phyloP scores from a whole-genome alignment of 2,113 vertebrate species.

The Percopsis transmontana region DNA sequence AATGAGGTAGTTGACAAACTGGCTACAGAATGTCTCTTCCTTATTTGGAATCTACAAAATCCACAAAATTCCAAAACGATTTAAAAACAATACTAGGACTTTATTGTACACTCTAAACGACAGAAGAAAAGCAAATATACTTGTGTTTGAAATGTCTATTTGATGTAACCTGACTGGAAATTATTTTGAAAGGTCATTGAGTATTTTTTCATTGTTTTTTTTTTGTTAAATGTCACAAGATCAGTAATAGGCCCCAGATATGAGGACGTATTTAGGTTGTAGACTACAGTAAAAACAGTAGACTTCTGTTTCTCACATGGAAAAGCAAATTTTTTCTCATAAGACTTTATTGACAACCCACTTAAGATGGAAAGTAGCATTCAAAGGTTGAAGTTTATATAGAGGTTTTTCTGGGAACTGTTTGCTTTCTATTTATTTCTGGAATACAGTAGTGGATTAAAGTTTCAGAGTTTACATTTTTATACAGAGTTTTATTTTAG shows the following conservation, averaged over 20 bases:
- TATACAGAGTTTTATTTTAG: background rate
- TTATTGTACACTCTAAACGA: conserved; percentile 61
- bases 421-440: conserved; percentile 49
- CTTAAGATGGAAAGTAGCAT: too few relatives aligned
- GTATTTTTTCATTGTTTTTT: background rate
- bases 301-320: background rate
- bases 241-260: background rate
- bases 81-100: conserved; percentile 26
- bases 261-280: background rate
- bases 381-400: conserved; percentile 60
- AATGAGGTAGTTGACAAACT: background rate
- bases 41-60: conserved; percentile 11
- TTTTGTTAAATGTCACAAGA: conserved; percentile 8
- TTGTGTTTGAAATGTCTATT: conserved; percentile 22
- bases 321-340: too few relatives aligned
- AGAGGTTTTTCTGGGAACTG: conserved; percentile 16
- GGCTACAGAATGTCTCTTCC: conserved; percentile 15
- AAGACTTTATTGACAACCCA: too few relatives aligned
- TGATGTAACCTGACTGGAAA: conserved; percentile 17
- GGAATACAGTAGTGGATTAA: background rate
- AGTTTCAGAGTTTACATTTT: background rate
- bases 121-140: conserved; percentile 16
- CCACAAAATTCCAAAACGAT: conserved; percentile 4
- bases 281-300: background rate
- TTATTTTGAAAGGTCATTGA: background rate